Conservation (phyloP, 2,113 vertebrate genomes). For the Daubentonia madagascariensis region DNA sequence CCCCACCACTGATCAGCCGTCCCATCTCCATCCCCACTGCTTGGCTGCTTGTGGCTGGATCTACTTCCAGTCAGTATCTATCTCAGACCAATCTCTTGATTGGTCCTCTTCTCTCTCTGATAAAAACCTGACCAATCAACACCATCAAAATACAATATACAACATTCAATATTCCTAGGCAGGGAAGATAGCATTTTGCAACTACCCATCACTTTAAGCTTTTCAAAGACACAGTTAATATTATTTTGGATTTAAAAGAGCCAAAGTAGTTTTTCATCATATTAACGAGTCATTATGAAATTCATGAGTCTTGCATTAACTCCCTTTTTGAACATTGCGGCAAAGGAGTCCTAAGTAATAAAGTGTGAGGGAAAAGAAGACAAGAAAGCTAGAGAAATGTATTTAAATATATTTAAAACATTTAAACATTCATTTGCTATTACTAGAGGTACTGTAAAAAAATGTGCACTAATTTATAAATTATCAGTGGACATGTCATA, state of each 20-base stretch:
- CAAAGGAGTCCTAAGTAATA: not conserved
- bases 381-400: not conserved
- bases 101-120: not conserved
- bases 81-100: not conserved
- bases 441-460: not conserved
- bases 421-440: not conserved
- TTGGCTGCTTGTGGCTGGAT: not conserved
- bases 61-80: not conserved
- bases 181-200: not conserved
- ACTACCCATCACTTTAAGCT: not conserved
- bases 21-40: not conserved
- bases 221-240: not conserved
- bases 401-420: conserved; percentile 11
- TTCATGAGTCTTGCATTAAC: not conserved
- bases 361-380: not conserved
- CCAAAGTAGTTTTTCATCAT: not conserved
- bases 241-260: conserved; percentile 23
- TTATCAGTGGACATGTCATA: not conserved
- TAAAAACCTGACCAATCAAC: not conserved
- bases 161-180: not conserved
- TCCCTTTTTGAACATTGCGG: not conserved
- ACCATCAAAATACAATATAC: not conserved
- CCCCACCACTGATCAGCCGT: not conserved
- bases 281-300: not conserved
- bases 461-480: not conserved